Conservation (phyloP, 2,797 vertebrate species). For the Anguilla anguilla region DNA sequence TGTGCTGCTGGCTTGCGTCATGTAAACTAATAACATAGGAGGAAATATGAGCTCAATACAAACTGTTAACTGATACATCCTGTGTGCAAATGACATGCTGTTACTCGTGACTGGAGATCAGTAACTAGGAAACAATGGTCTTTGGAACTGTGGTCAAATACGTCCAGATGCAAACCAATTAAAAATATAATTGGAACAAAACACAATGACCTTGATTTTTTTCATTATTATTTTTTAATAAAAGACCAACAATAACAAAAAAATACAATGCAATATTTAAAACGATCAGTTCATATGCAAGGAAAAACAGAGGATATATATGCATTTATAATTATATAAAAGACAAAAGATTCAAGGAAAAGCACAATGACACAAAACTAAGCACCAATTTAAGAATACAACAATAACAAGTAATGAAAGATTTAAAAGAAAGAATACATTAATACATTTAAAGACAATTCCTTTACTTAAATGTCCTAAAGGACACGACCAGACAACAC, state of each 20-base stretch:
- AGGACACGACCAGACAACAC: constrained; percentile 39
- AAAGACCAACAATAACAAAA: constrained; percentile 68
- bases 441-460: constrained; percentile 26
- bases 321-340: constrained; percentile 34
- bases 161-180: neutral
- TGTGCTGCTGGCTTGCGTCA: no score
- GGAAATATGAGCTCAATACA: neutral
- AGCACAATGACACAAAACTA: constrained; percentile 55
- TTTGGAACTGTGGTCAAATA: neutral
- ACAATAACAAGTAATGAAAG: constrained; percentile 54
- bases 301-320: constrained; percentile 43
- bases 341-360: constrained; percentile 23
- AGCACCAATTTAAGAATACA: constrained; percentile 48
- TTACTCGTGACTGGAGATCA: neutral
- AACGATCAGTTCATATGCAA: constrained; percentile 50
- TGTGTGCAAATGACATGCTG: neutral
- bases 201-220: constrained; percentile 32
- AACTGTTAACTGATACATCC: neutral
- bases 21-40: neutral
- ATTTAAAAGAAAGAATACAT: constrained; percentile 29
- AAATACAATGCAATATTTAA: constrained; percentile 62
- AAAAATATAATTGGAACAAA: neutral
- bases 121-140: neutral
- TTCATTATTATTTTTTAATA: constrained; percentile 64
- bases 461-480: constrained; percentile 17